Evolutionary conservation across 2,797 vertebrate species (phyloP), one percentile per base, ranked within the genome.

Genomic region (Limnodromus scolopaceus): DNA sequence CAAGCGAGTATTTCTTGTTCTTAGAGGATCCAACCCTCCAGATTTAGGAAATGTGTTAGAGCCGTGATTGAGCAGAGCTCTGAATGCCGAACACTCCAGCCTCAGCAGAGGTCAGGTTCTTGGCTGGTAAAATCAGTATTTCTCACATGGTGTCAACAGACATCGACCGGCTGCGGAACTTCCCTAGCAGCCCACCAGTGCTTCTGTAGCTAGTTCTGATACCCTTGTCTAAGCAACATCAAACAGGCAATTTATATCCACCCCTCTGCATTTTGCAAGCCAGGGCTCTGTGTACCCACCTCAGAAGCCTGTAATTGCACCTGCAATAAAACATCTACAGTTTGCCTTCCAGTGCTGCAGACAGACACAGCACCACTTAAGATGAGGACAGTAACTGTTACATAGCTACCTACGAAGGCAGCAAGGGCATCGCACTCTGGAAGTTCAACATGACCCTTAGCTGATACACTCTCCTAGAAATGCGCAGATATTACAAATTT

Each of bases 341-440:
- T 58, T 81, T 64, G 57, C 45, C 28, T 79, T 77, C 46, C 66
- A 53, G 30, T 11, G 46, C 18, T 81, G 49, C 25, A 54, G 61
- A 32, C 10, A n/a, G 65, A 61, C 19, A 36, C 36, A 49, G 87
- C 16, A 71, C 15, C 30, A 27, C 19, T 55, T 51, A 24, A 22
- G 32, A 22, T 18, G 12, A 83, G 36, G 41, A 55, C 13, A 36
- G 48, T 17, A 66, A 18, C 48, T 1, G 0, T 55, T 71, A 38
- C 39, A n/a, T 1, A 57, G 38, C 32, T 83, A n/a, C 11, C 25
- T 48, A 17, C 5, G 13, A 57, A n/a, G 39, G 64, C 32, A 84
- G 61, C 22, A 49, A 77, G 7, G n/a, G 13, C 54, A 74, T n/a
- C 0, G 0, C 32, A 25, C 0, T 2, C 19, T 32, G 57, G 41